A percentile compares a stretch with the other conserved stretches of the same genome.
These are phyloP conservation scores for Cryptoprocta ferox DNA, from an alignment of 2,797 vertebrate species.

Conservation along the genomic window DNA sequence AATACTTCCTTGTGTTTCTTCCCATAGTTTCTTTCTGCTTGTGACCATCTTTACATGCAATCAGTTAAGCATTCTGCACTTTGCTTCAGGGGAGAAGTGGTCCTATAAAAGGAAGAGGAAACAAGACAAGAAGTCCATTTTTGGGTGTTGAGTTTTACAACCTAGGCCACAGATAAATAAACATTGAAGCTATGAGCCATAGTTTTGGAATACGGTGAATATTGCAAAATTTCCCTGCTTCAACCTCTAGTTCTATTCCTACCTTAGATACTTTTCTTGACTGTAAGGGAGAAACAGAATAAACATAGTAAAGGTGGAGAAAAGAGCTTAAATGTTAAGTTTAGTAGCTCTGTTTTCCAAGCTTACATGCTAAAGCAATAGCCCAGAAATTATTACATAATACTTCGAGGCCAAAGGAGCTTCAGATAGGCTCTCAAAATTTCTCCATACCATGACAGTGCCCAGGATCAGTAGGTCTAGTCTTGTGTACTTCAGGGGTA, in stretches of 20 bases:
- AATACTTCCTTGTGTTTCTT: background rate
- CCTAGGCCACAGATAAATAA: background rate
- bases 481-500: background rate
- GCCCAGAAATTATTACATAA: background rate
- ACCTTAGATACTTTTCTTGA: background rate
- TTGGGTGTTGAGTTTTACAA: background rate
- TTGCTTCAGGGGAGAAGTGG: background rate
- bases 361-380: background rate
- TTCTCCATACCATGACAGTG: background rate
- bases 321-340: background rate
- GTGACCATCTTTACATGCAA: background rate
- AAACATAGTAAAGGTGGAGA: background rate
- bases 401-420: background rate
- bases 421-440: background rate
- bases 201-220: background rate
- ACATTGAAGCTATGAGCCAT: background rate
- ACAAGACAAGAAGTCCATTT: background rate
- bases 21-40: background rate
- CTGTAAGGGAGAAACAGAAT: background rate
- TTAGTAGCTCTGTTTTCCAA: background rate
- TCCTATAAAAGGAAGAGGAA: background rate
- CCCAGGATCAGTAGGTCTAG: background rate
- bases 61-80: background rate
- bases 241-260: background rate
- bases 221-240: background rate